phyloP scores from a whole-genome alignment of 2,888 invertebrate genomes.

The Carterocephalus palaemon region DNA sequence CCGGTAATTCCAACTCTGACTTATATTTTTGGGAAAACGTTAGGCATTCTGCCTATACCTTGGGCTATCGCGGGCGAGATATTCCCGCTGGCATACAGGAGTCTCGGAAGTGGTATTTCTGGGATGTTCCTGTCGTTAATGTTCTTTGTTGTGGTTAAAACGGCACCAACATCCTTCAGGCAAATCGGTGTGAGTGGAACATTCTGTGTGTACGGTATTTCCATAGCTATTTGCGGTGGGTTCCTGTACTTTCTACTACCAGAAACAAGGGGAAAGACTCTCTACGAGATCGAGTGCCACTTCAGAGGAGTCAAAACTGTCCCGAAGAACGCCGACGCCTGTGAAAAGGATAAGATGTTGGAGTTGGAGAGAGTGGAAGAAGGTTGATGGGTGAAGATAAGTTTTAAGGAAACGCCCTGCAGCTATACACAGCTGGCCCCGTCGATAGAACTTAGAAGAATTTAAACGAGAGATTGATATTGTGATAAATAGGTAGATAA shows the following conservation, averaged over 20 bases:
- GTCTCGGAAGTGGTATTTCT: conserved; percentile 82
- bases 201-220: conserved; percentile 79
- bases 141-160: conserved; percentile 83
- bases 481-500: conserved; percentile 6
- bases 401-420: conserved; percentile 50
- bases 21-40: conserved; percentile 78
- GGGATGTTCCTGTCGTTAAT: conserved; percentile 81
- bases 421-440: conserved; percentile 45
- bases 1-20: conserved; percentile 72
- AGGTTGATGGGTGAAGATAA: conserved; percentile 45
- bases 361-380: conserved; percentile 61
- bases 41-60: conserved; percentile 82
- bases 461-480: conserved; percentile 10
- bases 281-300: conserved; percentile 82
- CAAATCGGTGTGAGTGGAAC: conserved; percentile 77
- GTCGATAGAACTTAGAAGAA: conserved; percentile 40
- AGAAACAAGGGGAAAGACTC: conserved; percentile 83
- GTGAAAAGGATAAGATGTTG: conserved; percentile 61
- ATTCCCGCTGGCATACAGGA: conserved; percentile 80
- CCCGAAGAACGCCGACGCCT: conserved; percentile 22
- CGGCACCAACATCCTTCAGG: conserved; percentile 77
- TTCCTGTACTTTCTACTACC: conserved; percentile 81
- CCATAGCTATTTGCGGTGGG: conserved; percentile 75
- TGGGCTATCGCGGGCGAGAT: conserved; percentile 87
- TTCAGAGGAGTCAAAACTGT: conserved; percentile 53